phyloP scores from a whole-genome alignment of 2,113 vertebrate species.

The Electrona antarctica region DNA sequence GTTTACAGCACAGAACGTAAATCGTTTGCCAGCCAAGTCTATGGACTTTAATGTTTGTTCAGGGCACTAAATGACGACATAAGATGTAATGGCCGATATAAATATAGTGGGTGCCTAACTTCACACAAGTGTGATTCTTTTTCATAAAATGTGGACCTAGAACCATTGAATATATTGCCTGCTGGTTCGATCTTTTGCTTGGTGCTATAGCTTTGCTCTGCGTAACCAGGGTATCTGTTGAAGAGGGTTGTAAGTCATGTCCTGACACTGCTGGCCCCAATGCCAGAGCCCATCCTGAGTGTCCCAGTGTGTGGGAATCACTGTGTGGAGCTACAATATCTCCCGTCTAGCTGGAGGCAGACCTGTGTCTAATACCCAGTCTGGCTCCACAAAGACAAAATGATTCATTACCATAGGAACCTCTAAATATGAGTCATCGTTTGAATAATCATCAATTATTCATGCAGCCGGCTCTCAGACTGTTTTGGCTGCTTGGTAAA shows the following conservation, averaged over 20 bases:
- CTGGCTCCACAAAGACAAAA: constrained; percentile 62
- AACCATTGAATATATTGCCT: background rate
- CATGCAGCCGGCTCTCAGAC: constrained; percentile 56
- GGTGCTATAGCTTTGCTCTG: background rate
- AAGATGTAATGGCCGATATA: too few species aligned
- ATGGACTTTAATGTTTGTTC: background rate
- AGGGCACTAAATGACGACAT: too few species aligned
- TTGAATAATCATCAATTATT: constrained; percentile 77
- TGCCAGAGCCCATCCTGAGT: constrained; percentile 23
- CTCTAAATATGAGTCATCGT: constrained; percentile 73
- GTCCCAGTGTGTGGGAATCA: constrained; percentile 15
- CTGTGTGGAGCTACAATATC: constrained; percentile 32
- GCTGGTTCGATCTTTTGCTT: background rate
- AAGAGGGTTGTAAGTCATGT: background rate
- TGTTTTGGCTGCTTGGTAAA: constrained; percentile 70
- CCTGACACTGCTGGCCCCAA: background rate
- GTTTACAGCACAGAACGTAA: too few species aligned
- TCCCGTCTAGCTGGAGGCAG: constrained; percentile 34
- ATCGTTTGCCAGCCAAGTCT: background rate
- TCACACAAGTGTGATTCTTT: background rate
- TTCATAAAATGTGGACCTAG: background rate
- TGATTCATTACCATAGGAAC: constrained; percentile 70
- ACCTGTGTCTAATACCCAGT: constrained; percentile 41
- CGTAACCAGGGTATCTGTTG: background rate
- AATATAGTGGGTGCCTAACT: background rate